A percentile compares a stretch with the other conserved stretches of the same genome.
Conservation (phyloP, 2,113 vertebrate genomes). For the Vimba vimba region DNA sequence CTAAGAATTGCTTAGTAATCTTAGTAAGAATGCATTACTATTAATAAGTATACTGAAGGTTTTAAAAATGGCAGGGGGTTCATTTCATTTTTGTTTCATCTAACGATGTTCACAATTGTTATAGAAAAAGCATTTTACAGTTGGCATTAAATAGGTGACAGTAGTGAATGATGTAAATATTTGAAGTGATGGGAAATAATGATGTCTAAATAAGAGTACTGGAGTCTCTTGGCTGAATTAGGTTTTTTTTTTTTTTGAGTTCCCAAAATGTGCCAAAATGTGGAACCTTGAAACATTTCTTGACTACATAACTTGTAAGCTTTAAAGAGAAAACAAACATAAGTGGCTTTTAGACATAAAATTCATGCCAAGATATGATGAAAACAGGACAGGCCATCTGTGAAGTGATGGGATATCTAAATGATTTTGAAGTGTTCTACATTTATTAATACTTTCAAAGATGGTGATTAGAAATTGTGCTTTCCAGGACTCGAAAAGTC, state of each 20-base stretch:
- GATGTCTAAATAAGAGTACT: neutral
- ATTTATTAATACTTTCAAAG: conserved; percentile 7
- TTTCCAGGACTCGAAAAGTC: neutral
- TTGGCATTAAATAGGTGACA: neutral
- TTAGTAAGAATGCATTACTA: neutral
- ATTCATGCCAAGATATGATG: conserved; percentile 17
- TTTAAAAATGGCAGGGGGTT: neutral
- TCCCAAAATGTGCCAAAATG: neutral
- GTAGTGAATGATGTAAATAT: neutral
- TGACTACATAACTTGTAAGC: neutral
- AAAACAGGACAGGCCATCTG: conserved; percentile 16
- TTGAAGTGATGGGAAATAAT: neutral
- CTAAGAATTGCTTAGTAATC: neutral
- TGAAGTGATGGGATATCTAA: conserved; percentile 4
- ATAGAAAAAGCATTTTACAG: neutral
- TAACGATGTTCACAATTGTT: neutral
- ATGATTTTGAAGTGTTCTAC: neutral
- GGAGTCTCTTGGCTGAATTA: neutral
- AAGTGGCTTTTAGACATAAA: conserved; percentile 9
- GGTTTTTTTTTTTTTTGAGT: neutral
- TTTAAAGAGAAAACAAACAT: neutral
- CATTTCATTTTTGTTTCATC: neutral
- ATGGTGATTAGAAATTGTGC: neutral
- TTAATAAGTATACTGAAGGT: neutral
- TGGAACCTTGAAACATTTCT: neutral